Evolutionary conservation across 2,113 vertebrate species (phyloP), one percentile per base, ranked within the genome.

Genomic region (Hymenochirus boettgeri): DNA sequence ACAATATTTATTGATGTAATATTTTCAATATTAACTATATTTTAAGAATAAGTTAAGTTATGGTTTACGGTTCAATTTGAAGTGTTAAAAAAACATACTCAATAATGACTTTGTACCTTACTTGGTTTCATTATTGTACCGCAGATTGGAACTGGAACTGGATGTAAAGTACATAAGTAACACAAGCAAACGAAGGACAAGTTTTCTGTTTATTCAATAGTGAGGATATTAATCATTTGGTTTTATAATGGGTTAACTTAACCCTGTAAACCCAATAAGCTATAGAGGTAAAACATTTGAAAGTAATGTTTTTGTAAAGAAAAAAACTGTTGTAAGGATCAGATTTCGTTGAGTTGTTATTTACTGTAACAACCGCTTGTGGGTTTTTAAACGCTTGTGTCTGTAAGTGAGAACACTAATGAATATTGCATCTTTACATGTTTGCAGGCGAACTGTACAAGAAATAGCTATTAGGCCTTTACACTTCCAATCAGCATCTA

Each of bases 341-440:
- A 3, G 18, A 67, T 67, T 67, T 67, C 65, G 65, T 67, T 59
- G 65, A 67, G 47, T 53, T 67, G 56, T 67, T 67, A 45, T 53
- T 67, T 67, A 42, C 56, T 59, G 65, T 53, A 60, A 53, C 26
- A 67, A 31, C 33, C 45, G 56, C 46, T 67, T 23, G 35, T 59
- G 47, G 31, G 31, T 25, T 67, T 67, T 67, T 67, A 47, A 57
- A 53, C 56, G 51, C 56, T 67, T 59, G 57, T 59, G 64, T 42
- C 29, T 67, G 64, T 66, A 66, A 66, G 54, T 67, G 57, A 67
- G 65, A 67, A 37, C 56, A 4, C 57, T 67, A 60, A 60, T 67
- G 59, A 67, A 67, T 67, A 59, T 67, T 67, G 47, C 56, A 60
- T 60, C 65, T 67, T 53, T 67, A 57, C 56, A 51, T 58, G 29